Base-by-base conservation (phyloP, 1,140 invertebrate species). In the Cyphomyrmex costatus region DNA sequence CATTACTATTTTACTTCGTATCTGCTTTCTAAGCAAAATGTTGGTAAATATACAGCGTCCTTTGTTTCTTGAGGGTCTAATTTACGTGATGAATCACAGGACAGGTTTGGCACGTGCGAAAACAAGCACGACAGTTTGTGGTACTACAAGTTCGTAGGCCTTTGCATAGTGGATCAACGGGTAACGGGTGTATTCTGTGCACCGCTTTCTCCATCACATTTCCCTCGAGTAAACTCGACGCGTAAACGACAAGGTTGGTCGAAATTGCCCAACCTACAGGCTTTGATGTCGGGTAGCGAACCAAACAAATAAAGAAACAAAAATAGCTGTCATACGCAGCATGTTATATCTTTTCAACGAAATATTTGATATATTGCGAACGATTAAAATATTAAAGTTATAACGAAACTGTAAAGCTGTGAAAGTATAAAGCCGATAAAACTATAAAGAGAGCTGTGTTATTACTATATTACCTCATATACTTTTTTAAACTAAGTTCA, bases 231-330 rank as follows among this genome's bases (percentile, higher is more conserved):
- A 76, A 76, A 85, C 58, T 79, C 83, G 83, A 77, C 74, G 83
- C 61, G 74, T 77, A 85, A 85, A 85, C 74, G 83, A 85, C 71
- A 85, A 85, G 82, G 71, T 76, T 63, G 73, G 61, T 65, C 71
- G 74, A 85, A 78, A 85, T 77, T 78, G 73, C 60, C 61, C 74
- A 21, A 80, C 49, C 60, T 73, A 58, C 66, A 19, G 19, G 33
- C 79, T 83, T 83, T 83, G 83, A 85, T 78, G 71, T 85, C 49
- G 83, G 56, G 30, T 58, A 85, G n/a, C 70, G 33, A 24, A 36
- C 82, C 71, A 51, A 80, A 63, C 30, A 78, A 77, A 66, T 66
- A 85, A 77, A 85, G 51, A 85, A 76, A 78, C 60, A 56, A 77
- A 79, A 65, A 66, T 33, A 78, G 49, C 16, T n/a, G 58, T 16